Percentiles rank a stretch among this genome's conserved stretches.
These are phyloP conservation scores for Erpobdella octoculata DNA, from an alignment of 2,888 invertebrate species.

Conservation along the genomic window DNA sequence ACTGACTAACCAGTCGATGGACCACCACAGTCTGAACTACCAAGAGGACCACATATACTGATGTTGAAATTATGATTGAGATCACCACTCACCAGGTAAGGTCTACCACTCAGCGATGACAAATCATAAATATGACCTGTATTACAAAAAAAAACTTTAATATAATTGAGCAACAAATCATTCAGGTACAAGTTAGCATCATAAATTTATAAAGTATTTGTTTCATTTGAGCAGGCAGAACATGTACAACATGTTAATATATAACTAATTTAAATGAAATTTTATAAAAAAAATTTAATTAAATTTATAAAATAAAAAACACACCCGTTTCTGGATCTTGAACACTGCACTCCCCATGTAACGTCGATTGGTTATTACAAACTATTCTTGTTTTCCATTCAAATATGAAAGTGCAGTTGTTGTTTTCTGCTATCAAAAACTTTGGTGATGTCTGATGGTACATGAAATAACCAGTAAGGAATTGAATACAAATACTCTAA, in stretches of 20 bases:
- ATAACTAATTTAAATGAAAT: no score
- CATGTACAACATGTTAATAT: no score
- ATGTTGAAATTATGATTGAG: neutral
- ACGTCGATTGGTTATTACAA: neutral
- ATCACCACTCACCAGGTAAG: neutral
- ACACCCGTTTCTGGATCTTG: conserved; percentile 13
- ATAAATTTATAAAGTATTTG: no score
- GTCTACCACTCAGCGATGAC: neutral
- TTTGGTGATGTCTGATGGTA: neutral
- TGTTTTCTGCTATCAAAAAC: conserved; percentile 2
- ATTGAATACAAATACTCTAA: no score
- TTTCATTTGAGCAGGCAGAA: no score
- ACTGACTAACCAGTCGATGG: no score
- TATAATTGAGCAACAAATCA: no score
- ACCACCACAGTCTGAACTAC: neutral
- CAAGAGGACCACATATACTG: neutral
- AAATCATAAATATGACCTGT: neutral
- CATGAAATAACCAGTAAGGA: neutral
- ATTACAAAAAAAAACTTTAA: no score
- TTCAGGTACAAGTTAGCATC: no score
- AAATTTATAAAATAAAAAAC: no score
- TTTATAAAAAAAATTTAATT: no score
- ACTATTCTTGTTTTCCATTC: conserved; percentile 15
- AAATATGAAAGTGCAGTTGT: conserved; percentile 21
- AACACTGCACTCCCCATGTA: conserved; percentile 13